These are phyloP conservation scores for Drosophila elegans DNA, from an alignment of 1,140 invertebrate species.

Conservation along the genomic window DNA sequence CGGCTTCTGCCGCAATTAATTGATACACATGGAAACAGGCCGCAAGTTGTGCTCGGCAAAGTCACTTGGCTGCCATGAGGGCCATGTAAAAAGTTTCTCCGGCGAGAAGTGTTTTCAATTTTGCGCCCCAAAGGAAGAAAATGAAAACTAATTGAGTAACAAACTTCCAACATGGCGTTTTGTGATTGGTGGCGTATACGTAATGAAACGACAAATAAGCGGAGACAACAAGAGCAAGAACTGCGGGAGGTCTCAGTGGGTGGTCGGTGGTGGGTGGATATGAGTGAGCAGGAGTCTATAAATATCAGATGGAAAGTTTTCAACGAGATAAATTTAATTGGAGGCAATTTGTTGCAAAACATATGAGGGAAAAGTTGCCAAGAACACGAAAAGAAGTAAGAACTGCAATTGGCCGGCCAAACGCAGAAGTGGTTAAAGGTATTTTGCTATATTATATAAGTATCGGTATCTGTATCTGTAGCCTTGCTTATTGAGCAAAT, in stretches of 20 bases:
- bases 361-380: constrained; percentile 66
- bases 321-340: constrained; percentile 84
- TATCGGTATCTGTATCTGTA: constrained; percentile 11
- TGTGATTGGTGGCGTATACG: constrained; percentile 79
- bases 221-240: constrained; percentile 55
- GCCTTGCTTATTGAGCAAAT: constrained; percentile 56
- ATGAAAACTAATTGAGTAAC: constrained; percentile 82
- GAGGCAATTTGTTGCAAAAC: constrained; percentile 81
- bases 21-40: constrained; percentile 75
- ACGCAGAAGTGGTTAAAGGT: constrained; percentile 44
- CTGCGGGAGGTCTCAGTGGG: constrained; percentile 9
- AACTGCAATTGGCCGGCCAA: constrained; percentile 72
- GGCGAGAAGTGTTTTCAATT: constrained; percentile 75
- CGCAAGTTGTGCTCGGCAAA: constrained; percentile 70
- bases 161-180: constrained; percentile 77
- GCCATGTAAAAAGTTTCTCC: constrained; percentile 72
- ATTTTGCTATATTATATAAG: constrained; percentile 18
- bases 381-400: constrained; percentile 72
- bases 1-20: constrained; percentile 76
- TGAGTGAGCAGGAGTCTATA: constrained; percentile 64
- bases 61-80: constrained; percentile 60
- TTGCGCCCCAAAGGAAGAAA: constrained; percentile 64
- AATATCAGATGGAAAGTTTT: constrained; percentile 84
- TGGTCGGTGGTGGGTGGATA: constrained; percentile 8
- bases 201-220: constrained; percentile 78